Evolutionary conservation across 2,888 invertebrate species (phyloP), one percentile per base, ranked within the genome.

Genomic region (Phengaris alcon): DNA sequence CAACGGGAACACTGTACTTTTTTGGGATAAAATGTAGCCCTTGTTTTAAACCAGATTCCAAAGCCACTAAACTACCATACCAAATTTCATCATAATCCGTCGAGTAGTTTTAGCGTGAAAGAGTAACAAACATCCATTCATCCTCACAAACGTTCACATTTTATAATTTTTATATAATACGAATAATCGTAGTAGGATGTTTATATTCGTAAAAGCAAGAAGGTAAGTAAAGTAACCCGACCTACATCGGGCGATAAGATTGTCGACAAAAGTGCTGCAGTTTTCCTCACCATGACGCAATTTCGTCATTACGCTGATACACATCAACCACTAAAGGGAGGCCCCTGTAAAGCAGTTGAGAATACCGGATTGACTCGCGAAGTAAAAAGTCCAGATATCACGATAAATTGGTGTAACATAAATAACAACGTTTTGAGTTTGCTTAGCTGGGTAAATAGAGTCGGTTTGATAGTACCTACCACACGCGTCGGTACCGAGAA

Each of bases 391-490:
- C 35, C 52, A 59, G 22, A 76, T 77, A 46, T 77, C 79, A 76
- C 82, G 82, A 80, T 83, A 81, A 80, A 79, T 83, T 87, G 89
- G 88, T 84, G 81, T 59, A 57, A 80, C 89, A 89, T 90, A 91
- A 88, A 70, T 86, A 86, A 86, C 88, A 87, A 83, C 84, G 82
- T 79, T 80, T 84, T 79, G 79, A 85, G 92, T 92, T 92, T 92
- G 86, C 86, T 87, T 93, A 93, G 93, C 93, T 93, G 93, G 87
- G 86, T 88, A 90, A 93, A 93, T 88, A 89, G 77, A 83, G 85
- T 82, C 82, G 84, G 85, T 88, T 85, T 88, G 88, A 91, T 90
- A 90, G 89, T 88, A 78, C 82, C 81, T 88, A 78, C 82, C 81
- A 83, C 84, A 87, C 86, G 87, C 85, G 86, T 84, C 87, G 82